A percentile compares a stretch with the other conserved stretches of the same genome.
Conservation (phyloP, 2,797 vertebrate species). For the Anisognathus igniventris region DNA sequence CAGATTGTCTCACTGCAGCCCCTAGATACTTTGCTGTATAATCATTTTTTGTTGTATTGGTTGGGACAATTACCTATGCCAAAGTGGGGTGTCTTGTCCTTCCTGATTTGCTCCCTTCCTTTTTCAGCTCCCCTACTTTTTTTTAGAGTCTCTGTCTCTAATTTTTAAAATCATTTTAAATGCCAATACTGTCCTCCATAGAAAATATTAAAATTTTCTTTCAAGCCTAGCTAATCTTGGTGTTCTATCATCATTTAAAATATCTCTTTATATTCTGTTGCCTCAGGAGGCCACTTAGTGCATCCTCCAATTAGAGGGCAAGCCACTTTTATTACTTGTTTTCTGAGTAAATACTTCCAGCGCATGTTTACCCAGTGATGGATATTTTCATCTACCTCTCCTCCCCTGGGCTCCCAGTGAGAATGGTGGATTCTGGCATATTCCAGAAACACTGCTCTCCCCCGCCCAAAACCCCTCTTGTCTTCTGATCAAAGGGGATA, state of each 20-base stretch:
- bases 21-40: background rate
- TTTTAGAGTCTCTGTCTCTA: background rate
- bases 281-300: background rate
- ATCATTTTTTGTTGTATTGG: background rate
- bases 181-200: background rate
- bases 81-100: background rate
- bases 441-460: background rate
- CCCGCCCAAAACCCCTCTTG: background rate
- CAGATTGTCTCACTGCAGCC: background rate
- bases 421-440: background rate
- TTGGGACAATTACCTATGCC: background rate
- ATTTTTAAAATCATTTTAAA: background rate
- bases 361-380: background rate
- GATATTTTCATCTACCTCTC: background rate
- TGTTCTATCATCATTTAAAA: background rate
- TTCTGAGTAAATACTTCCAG: constrained; percentile 13
- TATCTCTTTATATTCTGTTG: background rate
- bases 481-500: background rate
- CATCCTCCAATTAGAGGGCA: background rate
- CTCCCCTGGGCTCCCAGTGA: background rate
- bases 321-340: background rate
- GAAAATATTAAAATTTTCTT: background rate
- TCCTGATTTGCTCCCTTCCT: background rate
- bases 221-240: background rate
- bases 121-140: background rate